Evolutionary conservation across 2,888 invertebrate species (phyloP).

Genomic region (Cephus pygmeus): DNA sequence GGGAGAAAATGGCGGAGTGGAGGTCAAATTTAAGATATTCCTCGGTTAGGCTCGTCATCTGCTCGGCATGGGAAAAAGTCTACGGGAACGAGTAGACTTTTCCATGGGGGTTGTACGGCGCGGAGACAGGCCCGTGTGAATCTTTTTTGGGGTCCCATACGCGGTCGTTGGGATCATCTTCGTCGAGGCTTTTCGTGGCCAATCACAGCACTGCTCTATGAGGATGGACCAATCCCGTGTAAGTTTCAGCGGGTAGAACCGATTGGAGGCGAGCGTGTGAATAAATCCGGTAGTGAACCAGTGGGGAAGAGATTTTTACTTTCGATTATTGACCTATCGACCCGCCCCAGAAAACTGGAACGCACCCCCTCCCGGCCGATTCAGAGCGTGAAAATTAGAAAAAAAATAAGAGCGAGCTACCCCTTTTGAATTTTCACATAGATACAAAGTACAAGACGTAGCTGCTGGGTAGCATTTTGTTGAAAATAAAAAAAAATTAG

Average conservation of each 20-base stretch:
- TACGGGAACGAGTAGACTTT: slow-evolving; percentile 16
- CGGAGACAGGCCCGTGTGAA: slow-evolving; percentile 22
- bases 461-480: neutral
- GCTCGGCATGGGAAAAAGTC: slow-evolving; percentile 10
- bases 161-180: slow-evolving; percentile 15
- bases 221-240: neutral
- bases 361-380: neutral
- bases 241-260: neutral
- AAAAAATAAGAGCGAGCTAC: neutral
- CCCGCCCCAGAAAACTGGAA: neutral
- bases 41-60: slow-evolving; percentile 15
- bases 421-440: neutral
- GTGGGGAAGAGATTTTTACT: neutral
- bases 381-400: neutral
- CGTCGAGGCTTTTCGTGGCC: neutral
- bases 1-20: slow-evolving; percentile 15
- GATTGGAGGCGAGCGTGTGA: neutral
- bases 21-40: slow-evolving; percentile 25
- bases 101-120: slow-evolving; percentile 5
- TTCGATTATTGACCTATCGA: slow-evolving; percentile 1
- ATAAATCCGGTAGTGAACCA: neutral
- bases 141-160: slow-evolving; percentile 19
- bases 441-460: neutral
- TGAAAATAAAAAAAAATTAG: neutral
- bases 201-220: neutral